phyloP scores from a whole-genome alignment of 2,888 invertebrate genomes.

The Polydrusus cervinus region DNA sequence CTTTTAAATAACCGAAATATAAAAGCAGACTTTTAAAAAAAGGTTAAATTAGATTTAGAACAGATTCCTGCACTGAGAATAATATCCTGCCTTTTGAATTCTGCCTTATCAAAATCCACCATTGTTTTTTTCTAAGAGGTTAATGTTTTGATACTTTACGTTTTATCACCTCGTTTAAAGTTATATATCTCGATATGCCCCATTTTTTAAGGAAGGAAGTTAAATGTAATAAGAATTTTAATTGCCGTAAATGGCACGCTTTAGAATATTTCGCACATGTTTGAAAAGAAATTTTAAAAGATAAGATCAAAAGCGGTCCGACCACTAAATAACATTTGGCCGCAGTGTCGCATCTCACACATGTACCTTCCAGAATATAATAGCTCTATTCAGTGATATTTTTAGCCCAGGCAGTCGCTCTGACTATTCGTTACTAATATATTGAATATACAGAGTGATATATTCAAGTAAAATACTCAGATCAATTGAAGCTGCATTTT shows the following conservation, averaged over 20 bases:
- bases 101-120: too few relatives aligned
- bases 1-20: too few relatives aligned
- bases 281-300: constrained; percentile 22
- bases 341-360: constrained; percentile 27
- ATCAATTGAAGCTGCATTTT: too few relatives aligned
- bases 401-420: constrained; percentile 7
- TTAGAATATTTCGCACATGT: constrained; percentile 31
- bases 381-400: constrained; percentile 36
- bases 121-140: too few relatives aligned
- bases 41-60: too few relatives aligned
- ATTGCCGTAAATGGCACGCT: constrained; percentile 24
- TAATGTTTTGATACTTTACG: too few relatives aligned
- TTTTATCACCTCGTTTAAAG: neutral
- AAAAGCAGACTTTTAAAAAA: too few relatives aligned
- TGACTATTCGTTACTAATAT: constrained; percentile 21
- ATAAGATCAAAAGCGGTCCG: constrained; percentile 27
- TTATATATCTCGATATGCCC: neutral
- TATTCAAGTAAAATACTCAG: too few relatives aligned
- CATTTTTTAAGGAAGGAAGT: constrained; percentile 4
- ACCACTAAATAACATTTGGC: constrained; percentile 27
- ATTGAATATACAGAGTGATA: constrained; percentile 2
- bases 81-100: too few relatives aligned
- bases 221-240: constrained; percentile 22
- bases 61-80: too few relatives aligned
- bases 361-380: constrained; percentile 30